These are phyloP conservation scores for Tetraodon nigroviridis DNA, from an alignment of 2,113 vertebrate species.

Conservation along the genomic window DNA sequence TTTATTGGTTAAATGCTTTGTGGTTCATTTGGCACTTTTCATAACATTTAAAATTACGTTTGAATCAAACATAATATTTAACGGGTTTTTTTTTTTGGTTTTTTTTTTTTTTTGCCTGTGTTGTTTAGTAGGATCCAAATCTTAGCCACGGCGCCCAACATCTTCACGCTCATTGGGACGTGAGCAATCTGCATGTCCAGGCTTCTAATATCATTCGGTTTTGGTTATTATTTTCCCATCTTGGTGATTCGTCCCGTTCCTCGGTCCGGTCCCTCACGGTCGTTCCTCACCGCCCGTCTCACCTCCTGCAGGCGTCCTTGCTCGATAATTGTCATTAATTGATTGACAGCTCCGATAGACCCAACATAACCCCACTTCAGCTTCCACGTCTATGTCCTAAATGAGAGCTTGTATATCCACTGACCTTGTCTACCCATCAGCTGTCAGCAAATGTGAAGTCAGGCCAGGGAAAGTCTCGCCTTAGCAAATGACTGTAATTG, in stretches of 20 bases:
- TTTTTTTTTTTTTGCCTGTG: not conserved
- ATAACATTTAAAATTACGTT: slow-evolving; percentile 22
- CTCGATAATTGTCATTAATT: slow-evolving; percentile 99
- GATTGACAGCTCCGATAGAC: slow-evolving; percentile 98
- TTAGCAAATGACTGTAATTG: slow-evolving; percentile 63
- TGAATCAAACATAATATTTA: too few relatives aligned
- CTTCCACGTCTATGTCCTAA: slow-evolving; percentile 95
- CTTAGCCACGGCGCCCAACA: slow-evolving; percentile 40
- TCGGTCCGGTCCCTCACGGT: slow-evolving; percentile 81
- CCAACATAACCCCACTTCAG: slow-evolving; percentile 92
- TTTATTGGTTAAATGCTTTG: slow-evolving; percentile 16
- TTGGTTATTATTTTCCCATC: slow-evolving; percentile 78
- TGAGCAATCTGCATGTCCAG: slow-evolving; percentile 71
- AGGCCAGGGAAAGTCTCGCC: slow-evolving; percentile 64
- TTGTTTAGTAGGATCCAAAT: slow-evolving; percentile 35
- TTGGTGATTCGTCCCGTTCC: slow-evolving; percentile 78
- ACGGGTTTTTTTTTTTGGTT: too few relatives aligned
- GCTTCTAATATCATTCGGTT: slow-evolving; percentile 67
- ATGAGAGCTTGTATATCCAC: slow-evolving; percentile 96
- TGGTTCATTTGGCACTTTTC: slow-evolving; percentile 19
- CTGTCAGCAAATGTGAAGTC: slow-evolving; percentile 79
- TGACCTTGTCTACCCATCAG: slow-evolving; percentile 96
- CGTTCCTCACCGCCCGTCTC: slow-evolving; percentile 86
- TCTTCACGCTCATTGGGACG: slow-evolving; percentile 42
- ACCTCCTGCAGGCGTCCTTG: slow-evolving; percentile 85